Percentiles rank a stretch among this genome's conserved stretches.
Conservation (phyloP, 2,797 vertebrate genomes). For the Semaprochilodus insignis region DNA sequence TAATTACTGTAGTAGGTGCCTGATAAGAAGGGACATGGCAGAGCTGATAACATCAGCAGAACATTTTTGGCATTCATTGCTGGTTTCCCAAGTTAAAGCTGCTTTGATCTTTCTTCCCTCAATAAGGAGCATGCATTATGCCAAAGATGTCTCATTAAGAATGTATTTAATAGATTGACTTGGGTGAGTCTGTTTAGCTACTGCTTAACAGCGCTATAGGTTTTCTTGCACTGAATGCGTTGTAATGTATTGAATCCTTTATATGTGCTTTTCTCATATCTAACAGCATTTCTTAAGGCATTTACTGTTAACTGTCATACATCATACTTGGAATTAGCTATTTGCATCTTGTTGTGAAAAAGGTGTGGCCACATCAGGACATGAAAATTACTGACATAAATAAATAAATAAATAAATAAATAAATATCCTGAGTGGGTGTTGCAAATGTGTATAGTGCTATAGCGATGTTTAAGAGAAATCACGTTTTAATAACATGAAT, state of each 20-base stretch:
- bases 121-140: background rate
- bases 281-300: no score
- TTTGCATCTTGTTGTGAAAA: no score
- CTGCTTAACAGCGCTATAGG: background rate
- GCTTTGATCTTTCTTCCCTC: slow-evolving; percentile 1
- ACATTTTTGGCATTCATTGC: slow-evolving; percentile 3
- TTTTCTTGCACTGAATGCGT: background rate
- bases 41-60: slow-evolving; percentile 1
- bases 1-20: slow-evolving; percentile 38
- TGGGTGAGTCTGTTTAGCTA: background rate
- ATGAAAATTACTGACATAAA: no score
- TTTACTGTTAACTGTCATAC: no score
- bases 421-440: no score
- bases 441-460: no score
- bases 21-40: slow-evolving; percentile 2
- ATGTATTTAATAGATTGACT: background rate
- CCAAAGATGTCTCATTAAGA: slow-evolving; percentile 3
- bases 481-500: no score
- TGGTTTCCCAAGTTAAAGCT: background rate
- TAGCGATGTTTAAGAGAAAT: no score
- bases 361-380: no score
- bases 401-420: no score
- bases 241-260: background rate
- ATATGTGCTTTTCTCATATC: background rate
- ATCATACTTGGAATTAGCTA: no score